Evolutionary conservation across 2,113 vertebrate genomes (phyloP), one percentile per base, ranked within the genome.

Genomic region (Clinocottus analis): DNA sequence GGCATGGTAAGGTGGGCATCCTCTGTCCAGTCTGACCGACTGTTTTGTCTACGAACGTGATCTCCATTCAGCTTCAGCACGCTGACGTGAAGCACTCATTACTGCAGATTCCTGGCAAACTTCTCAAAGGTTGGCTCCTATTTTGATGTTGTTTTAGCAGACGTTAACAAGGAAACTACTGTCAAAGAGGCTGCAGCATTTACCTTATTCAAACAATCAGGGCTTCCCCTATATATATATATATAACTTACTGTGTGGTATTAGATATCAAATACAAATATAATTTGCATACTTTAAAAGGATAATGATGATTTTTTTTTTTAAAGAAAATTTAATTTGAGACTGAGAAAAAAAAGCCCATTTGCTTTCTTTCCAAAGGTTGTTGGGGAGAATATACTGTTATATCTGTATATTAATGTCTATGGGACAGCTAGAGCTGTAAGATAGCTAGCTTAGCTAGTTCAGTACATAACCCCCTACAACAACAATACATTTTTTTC

Each of bases 21-120:
- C 64, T 72, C 29, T 51, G 55, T 60, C 35, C 51, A 43, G 35
- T 59, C 31, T 75, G 67, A 60, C 25, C 1, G 27, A 75, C 61
- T 71, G 8, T 73, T 12, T 35, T 62, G 16, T 47, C 10, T 12
- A 1, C 37, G 31, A 39, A 12, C 35, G 35, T 53, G 3, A 17
- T 75, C 53, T 53, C 31, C 41, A 73, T 74, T 80, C 65, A 85
- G 45, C 58, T 16, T 84, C 39, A 67, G 61, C 69, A 47, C 16
- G 21, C 63, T 63, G 27, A 72, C 29, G 43, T 10, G 9, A 71
- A 53, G 29, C 53, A 66, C 58, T 70, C 45, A 66, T 69, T 14
- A 31, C 37, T 60, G 47, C 35, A 37, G 61, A 49, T 37, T 53
- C 21, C 33, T 60, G 29, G 58, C 58, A 76, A 72, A 43, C 12